phyloP scores from a whole-genome alignment of 2,888 invertebrate species.

The Julus scandinavius region DNA sequence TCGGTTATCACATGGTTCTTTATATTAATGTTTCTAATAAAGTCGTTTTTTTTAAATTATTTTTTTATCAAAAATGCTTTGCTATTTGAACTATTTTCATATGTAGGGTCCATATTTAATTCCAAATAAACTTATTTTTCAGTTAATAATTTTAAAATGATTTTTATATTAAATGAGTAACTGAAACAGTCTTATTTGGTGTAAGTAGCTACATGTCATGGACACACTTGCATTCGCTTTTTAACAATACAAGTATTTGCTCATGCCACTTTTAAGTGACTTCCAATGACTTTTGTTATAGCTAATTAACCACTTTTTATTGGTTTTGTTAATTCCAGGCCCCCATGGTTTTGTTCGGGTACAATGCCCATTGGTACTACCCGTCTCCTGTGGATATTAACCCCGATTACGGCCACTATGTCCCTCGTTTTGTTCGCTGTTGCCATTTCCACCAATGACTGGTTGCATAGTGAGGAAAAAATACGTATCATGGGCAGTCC shows the following conservation, averaged over 20 bases:
- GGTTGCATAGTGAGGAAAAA: slow-evolving; percentile 88
- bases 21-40: not conserved
- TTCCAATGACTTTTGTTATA: not conserved
- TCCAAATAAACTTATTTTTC: too few relatives aligned
- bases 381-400: slow-evolving; percentile 61
- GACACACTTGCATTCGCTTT: too few relatives aligned
- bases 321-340: not conserved
- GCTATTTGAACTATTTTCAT: too few relatives aligned
- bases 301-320: not conserved
- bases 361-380: slow-evolving; percentile 59
- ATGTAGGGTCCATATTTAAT: too few relatives aligned
- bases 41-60: too few relatives aligned
- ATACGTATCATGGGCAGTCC: slow-evolving; percentile 77
- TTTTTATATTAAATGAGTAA: too few relatives aligned
- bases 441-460: slow-evolving; percentile 82
- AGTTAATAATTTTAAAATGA: too few relatives aligned
- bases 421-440: slow-evolving; percentile 78
- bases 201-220: too few relatives aligned
- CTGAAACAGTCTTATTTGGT: too few relatives aligned
- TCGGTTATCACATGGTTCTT: not conserved
- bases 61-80: too few relatives aligned
- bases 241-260: too few relatives aligned
- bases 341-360: slow-evolving; percentile 55
- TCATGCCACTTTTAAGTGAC: too few relatives aligned
- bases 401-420: slow-evolving; percentile 74